These are phyloP conservation scores for Philopotamus ludificatus DNA, from an alignment of 1,140 invertebrate species.

Conservation along the genomic window DNA sequence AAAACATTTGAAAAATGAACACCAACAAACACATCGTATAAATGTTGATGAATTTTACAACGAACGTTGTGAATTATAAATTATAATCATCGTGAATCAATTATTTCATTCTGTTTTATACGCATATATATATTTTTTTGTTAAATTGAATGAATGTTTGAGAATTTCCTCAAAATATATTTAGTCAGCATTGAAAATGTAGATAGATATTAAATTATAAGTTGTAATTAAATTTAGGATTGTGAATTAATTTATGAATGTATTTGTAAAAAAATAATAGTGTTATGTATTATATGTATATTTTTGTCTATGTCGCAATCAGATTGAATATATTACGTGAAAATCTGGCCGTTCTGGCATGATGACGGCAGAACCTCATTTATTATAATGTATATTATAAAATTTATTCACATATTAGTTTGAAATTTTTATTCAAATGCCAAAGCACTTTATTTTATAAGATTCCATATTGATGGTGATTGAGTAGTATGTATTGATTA, in stretches of 20 bases:
- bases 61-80: background rate
- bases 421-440: slow-evolving; percentile 40
- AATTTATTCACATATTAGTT: slow-evolving; percentile 38
- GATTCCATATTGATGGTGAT: slow-evolving; percentile 36
- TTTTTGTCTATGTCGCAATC: too few species aligned
- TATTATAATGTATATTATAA: slow-evolving; percentile 19
- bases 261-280: too few species aligned
- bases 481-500: background rate
- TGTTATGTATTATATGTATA: too few species aligned
- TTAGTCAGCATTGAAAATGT: background rate
- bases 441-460: slow-evolving; percentile 40
- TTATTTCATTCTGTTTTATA: too few species aligned
- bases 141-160: too few species aligned
- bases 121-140: too few species aligned
- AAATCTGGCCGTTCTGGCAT: background rate
- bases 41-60: background rate
- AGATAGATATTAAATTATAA: background rate
- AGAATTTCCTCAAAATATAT: background rate
- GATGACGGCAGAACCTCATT: background rate
- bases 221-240: too few species aligned
- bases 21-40: background rate
- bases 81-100: too few species aligned
- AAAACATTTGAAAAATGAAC: slow-evolving; percentile 1
- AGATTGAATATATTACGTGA: background rate
- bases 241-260: too few species aligned